phyloP scores from a whole-genome alignment of 2,113 vertebrate species.

The Ceratotherium simum region DNA sequence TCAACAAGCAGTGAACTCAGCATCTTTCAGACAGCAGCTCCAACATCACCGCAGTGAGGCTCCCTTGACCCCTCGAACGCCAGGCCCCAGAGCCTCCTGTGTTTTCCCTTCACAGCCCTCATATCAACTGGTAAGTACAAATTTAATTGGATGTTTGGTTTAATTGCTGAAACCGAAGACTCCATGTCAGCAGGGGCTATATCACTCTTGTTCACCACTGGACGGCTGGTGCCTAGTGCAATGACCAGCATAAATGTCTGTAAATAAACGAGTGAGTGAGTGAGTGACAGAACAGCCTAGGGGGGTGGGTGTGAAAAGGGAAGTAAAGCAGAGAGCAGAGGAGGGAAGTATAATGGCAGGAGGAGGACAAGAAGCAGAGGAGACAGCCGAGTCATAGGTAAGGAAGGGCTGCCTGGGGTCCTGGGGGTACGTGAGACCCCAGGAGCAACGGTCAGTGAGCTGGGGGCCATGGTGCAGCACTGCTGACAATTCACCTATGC shows the following conservation, averaged over 20 bases:
- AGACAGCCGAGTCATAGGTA: neutral
- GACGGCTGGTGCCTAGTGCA: neutral
- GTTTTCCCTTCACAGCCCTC: neutral
- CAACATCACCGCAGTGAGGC: neutral
- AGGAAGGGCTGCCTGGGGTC: neutral
- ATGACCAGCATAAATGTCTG: neutral
- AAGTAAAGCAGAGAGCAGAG: neutral
- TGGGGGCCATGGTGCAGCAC: fast-evolving
- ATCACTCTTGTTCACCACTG: neutral
- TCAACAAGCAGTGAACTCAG: neutral
- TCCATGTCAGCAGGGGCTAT: neutral
- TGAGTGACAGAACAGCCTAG: neutral
- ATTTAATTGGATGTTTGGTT: neutral
- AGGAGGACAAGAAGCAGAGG: neutral
- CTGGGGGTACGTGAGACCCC: neutral
- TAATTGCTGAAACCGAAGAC: neutral
- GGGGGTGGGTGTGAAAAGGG: neutral
- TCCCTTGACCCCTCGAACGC: neutral
- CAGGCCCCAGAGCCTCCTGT: neutral
- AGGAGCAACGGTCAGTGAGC: neutral
- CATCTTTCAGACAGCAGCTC: neutral
- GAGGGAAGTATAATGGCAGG: neutral
- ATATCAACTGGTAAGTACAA: neutral
- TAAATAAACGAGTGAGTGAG: neutral
- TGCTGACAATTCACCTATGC: neutral